Conservation (phyloP, 2,113 vertebrate genomes). For the Perccottus glenii region DNA sequence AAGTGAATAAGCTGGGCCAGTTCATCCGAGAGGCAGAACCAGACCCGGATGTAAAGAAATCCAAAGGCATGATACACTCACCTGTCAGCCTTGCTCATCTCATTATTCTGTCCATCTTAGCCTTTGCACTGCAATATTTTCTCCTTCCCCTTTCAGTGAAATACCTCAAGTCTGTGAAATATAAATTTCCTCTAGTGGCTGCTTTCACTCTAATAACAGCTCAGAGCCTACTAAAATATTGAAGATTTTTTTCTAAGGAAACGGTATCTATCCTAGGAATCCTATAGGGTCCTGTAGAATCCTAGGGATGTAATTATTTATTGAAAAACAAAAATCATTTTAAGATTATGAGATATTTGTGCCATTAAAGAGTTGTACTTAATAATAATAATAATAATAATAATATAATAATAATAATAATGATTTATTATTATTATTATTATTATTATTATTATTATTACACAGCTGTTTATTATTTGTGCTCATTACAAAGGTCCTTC, state of each 20-base stretch:
- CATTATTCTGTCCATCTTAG: conserved; percentile 15
- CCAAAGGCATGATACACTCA: conserved; percentile 83
- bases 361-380: too few relatives aligned
- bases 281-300: too few relatives aligned
- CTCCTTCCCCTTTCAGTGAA: conserved; percentile 22
- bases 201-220: conserved; percentile 25
- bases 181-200: conserved; percentile 26
- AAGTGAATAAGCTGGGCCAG: conserved; percentile 96
- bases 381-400: too few relatives aligned
- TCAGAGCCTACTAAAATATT: conserved; percentile 42
- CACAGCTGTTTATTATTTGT: too few relatives aligned
- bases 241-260: conserved; percentile 10
- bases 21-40: conserved; percentile 98
- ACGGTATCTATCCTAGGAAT: background rate
- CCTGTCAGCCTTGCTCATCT: conserved; percentile 3
- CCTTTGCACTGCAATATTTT: conserved; percentile 28
- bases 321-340: too few relatives aligned
- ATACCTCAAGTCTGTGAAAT: conserved; percentile 27
- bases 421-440: too few relatives aligned
- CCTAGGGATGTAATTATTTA: background rate
- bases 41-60: conserved; percentile 98
- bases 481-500: too few relatives aligned
- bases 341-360: too few relatives aligned
- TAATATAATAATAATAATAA: too few relatives aligned
- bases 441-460: too few relatives aligned